A percentile compares a stretch with the other conserved stretches of the same genome.
Conservation (phyloP, 2,888 invertebrate species). For the Trichopoda pennipes region DNA sequence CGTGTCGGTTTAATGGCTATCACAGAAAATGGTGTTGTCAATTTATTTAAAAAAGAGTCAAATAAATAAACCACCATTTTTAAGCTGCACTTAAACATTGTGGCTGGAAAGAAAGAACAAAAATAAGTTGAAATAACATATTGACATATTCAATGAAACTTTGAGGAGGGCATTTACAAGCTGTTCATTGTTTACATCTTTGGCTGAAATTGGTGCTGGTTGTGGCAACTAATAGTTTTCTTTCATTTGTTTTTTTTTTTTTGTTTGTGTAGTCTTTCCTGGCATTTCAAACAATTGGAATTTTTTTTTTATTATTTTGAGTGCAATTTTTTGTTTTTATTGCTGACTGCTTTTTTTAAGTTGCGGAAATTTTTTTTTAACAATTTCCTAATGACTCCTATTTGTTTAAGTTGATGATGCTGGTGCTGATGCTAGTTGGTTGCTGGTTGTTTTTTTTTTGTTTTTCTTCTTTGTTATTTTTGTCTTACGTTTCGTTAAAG, state of each 20-base stretch:
- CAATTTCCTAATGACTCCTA: conserved; percentile 70
- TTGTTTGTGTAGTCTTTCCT: conserved; percentile 18
- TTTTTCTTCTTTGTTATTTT: too few relatives aligned
- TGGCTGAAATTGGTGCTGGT: conserved; percentile 38
- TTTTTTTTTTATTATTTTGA: conserved; percentile 38
- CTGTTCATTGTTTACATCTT: conserved; percentile 58
- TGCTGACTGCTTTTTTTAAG: conserved; percentile 9
- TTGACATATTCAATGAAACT: conserved; percentile 44
- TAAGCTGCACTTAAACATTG: conserved; percentile 20
- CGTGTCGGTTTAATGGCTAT: too few relatives aligned
- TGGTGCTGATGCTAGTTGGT: conserved; percentile 18
- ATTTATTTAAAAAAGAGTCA: neutral
- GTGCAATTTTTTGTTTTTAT: conserved; percentile 36
- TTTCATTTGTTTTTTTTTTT: neutral
- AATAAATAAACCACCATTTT: neutral
- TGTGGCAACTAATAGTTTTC: conserved; percentile 54
- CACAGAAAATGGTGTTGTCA: too few relatives aligned
- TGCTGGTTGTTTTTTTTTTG: neutral
- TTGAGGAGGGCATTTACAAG: conserved; percentile 57
- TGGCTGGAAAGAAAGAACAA: conserved; percentile 1
- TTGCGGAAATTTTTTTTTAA: conserved; percentile 68
- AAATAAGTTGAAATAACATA: neutral
- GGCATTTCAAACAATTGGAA: conserved; percentile 36
- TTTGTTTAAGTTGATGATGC: conserved; percentile 62
- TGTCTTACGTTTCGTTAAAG: conserved; percentile 42